Base-by-base conservation (phyloP, 2,113 vertebrate genomes). In the Pterocles orientalis region DNA sequence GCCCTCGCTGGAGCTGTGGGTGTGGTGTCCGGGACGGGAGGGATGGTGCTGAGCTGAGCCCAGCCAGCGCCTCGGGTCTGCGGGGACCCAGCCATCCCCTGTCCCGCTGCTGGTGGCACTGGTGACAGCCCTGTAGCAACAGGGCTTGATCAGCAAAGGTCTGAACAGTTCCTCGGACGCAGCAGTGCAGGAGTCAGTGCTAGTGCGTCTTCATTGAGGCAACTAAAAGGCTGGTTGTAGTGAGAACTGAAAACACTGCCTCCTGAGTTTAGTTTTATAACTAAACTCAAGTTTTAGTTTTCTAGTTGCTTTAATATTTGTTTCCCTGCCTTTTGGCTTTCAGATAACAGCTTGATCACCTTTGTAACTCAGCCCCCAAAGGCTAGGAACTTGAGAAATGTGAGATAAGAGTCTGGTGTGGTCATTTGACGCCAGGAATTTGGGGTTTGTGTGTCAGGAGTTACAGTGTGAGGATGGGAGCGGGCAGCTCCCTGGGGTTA, bases 21-120 rank as follows among this genome's bases (percentile, higher is more conserved):
- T 5, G 0, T 2, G 1, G 16, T 7, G 23, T 1, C 43, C 13
- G 64, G 34, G 53, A 28, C 12, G 41, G 41, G 41, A 41, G 41
- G 41, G 41, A 41, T 41, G 41, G 41, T 41, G 41, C 41, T 41
- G 41, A 41, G 41, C 41, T 41, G 41, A 41, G 41, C 41, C 41
- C 41, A 41, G 41, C 41, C 41, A 41, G 41, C 41, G 41, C 41
- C 41, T 41, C 12, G 41, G 41, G 41, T 41, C 41, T 41, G 41
- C 41, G 14, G 41, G 41, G 41, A 41, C 41, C 41, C 41, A 41
- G 41, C 41, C 41, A 14, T 41, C 41, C 41, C 41, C 41, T 41
- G 41, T 12, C 41, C 41, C 41, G 41, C 41, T 41, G 31, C 34
- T 29, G 47, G 41, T 6, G 6, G 58, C 39, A 2, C 17, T 4